Percentiles rank a stretch among this genome's conserved stretches.
phyloP scores from a whole-genome alignment of 2,113 vertebrate species.

The Rhinolophus sinicus region DNA sequence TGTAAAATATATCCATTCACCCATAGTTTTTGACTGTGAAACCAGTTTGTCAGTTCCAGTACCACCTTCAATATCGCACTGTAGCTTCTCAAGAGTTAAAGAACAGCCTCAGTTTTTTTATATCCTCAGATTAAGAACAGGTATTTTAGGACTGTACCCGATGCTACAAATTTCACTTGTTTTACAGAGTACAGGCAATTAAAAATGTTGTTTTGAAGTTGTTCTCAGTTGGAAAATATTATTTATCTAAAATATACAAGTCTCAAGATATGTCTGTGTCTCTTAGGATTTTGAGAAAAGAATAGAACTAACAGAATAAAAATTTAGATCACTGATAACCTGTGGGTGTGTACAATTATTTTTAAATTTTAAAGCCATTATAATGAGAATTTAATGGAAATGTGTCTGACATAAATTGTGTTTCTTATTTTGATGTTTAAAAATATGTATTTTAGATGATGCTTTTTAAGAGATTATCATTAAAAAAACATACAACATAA shows the following conservation, averaged over 20 bases:
- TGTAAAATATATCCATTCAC: neutral
- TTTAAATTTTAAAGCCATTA: neutral
- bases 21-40: neutral
- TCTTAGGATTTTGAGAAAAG: neutral
- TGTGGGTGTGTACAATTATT: neutral
- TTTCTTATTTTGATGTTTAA: neutral
- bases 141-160: neutral
- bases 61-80: neutral
- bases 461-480: neutral
- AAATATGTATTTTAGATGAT: neutral
- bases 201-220: neutral
- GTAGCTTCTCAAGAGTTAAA: neutral
- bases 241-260: neutral
- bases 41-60: neutral
- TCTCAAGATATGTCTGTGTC: neutral
- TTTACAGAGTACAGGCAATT: neutral
- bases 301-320: neutral
- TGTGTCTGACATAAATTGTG: neutral
- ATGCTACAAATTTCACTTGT: neutral
- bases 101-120: neutral
- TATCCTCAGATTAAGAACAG: neutral
- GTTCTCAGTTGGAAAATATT: neutral
- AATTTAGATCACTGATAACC: neutral
- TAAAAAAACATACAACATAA: neutral
- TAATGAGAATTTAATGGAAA: neutral